Evolutionary conservation across 2,888 invertebrate species (phyloP), one percentile per base, ranked within the genome.

Genomic region (Sphinx pinastri): DNA sequence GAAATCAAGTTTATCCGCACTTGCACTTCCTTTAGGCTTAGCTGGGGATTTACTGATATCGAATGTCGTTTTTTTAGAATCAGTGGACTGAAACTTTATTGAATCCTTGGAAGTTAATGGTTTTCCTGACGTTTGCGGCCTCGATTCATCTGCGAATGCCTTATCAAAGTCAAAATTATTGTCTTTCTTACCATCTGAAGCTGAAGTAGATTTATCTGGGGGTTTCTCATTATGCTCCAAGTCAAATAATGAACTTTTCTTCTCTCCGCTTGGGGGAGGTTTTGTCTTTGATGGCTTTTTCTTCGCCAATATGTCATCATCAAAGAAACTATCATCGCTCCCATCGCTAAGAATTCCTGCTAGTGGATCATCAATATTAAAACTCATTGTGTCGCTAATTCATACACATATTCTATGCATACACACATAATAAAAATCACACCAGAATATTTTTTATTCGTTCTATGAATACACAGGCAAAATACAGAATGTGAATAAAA

Each of bases 281-380:
- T 86, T 88, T 74, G 89, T 90, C 73, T 91, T 92, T 38, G 74
- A 68, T 3, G 88, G 75, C 77, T 92, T 92, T 79, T 91, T 94
- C 79, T 92, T 93, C 19, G 92, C 91, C 55, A 93, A 77, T 70
- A 92, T 94, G 76, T 95, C 95, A 76, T 95, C 95, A 76, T 96
- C 96, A 79, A 96, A 96, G 80, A 96, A 96, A 87, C 96, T 96
- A 79, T 96, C 96, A 78, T 96, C 95, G 78, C 96, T 96, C 71
- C 95, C 96, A 81, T 96, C 96, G 80, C 96, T 96, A 63, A 96
- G 87, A 79, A 95, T 93, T 79, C 96, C 96, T 49, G 95, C 96
- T 73, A 96, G 85, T 13, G 96, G 95, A 85, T 96, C 96, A 68
- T 96, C 95, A 49, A 95, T 81, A 82, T 95, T 95, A 77, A 95